A percentile compares a stretch with the other conserved stretches of the same genome.
Evolutionary conservation across 2,797 vertebrate species (phyloP).

Genomic region (Etheostoma perlongum): DNA sequence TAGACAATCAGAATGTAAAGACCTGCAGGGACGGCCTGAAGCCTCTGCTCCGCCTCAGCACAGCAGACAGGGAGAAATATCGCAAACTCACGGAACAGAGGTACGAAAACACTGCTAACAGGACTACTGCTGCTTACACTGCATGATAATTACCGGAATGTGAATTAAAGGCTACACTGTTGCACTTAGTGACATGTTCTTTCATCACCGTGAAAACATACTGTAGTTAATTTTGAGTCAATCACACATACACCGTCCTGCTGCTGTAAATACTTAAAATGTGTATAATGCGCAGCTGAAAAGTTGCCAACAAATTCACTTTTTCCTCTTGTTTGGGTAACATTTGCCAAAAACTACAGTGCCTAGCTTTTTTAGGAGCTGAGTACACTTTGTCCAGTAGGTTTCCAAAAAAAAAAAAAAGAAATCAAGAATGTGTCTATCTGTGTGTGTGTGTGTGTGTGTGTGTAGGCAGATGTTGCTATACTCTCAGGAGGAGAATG

Average conservation of each 20-base stretch:
- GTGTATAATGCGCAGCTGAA: background rate
- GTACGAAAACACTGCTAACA: slow-evolving; percentile 68
- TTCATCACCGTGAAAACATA: no score
- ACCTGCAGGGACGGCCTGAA: slow-evolving; percentile 91
- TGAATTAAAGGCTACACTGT: background rate
- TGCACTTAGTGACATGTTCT: no score
- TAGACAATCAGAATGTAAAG: slow-evolving; percentile 97
- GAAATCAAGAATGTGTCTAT: background rate
- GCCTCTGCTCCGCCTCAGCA: slow-evolving; percentile 92
- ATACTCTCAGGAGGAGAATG: slow-evolving; percentile 95
- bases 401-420: background rate
- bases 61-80: slow-evolving; percentile 93
- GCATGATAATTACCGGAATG: background rate
- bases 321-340: background rate
- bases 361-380: no score
- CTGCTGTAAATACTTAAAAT: no score
- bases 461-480: slow-evolving; percentile 92
- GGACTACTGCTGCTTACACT: background rate
- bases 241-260: no score
- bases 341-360: no score
- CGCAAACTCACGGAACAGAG: slow-evolving; percentile 94
- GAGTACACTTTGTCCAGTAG: background rate
- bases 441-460: slow-evolving; percentile 25
- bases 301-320: background rate
- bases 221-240: no score